Evolutionary conservation across 1,140 invertebrate species (phyloP).

Genomic region (Caenorhabditis latens): DNA sequence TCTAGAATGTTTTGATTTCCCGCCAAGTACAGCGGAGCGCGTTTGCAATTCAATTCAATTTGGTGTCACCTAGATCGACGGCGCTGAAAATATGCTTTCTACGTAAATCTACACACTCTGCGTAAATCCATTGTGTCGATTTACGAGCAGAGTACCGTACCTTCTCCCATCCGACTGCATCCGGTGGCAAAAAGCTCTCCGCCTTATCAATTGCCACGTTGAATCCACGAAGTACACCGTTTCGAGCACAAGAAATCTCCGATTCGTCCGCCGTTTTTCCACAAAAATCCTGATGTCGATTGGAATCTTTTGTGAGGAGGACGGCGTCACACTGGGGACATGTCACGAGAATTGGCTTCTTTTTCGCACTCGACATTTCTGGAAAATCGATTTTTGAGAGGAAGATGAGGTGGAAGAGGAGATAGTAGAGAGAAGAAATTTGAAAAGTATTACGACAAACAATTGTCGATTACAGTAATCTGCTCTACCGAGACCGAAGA

Average conservation of each 20-base stretch:
- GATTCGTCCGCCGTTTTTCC: conserved; percentile 13
- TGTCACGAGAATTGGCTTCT: conserved; percentile 1
- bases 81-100: too few relatives aligned
- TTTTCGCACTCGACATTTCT: conserved; percentile 34
- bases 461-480: too few relatives aligned
- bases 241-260: conserved; percentile 27
- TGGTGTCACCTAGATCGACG: too few relatives aligned
- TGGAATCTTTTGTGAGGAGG: conserved; percentile 52
- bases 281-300: conserved; percentile 50
- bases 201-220: conserved; percentile 24
- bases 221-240: conserved; percentile 31
- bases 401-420: not conserved
- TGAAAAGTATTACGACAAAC: too few relatives aligned
- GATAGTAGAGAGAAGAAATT: too few relatives aligned
- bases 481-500: too few relatives aligned
- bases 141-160: too few relatives aligned
- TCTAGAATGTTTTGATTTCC: too few relatives aligned
- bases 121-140: too few relatives aligned
- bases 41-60: too few relatives aligned
- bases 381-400: not conserved
- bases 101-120: too few relatives aligned
- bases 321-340: conserved; percentile 30
- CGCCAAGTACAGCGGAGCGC: too few relatives aligned
- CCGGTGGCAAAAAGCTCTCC: conserved; percentile 45
- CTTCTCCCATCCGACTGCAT: conserved; percentile 64